Evolutionary conservation across 1,140 invertebrate genomes (phyloP).

Genomic region (Panonychus citri): DNA sequence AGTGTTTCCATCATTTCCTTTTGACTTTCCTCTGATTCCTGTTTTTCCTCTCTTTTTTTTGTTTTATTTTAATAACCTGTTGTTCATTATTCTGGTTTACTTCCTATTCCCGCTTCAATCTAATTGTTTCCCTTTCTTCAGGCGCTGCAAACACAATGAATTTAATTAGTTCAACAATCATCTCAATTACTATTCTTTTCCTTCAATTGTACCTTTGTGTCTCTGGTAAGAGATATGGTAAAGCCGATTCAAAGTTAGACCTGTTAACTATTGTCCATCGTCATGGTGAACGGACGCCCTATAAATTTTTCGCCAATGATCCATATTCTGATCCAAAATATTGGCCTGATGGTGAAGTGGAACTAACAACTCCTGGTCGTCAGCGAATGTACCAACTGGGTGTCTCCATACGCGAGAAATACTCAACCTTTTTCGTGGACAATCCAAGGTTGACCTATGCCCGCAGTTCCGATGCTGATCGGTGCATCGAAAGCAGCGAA

Average conservation of each 20-base stretch:
- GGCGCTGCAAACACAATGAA: no score
- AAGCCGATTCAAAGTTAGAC: background rate
- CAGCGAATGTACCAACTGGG: slow-evolving; percentile 10
- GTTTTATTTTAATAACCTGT: no score
- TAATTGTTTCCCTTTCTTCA: no score
- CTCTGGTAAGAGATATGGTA: no score
- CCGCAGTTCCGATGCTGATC: slow-evolving; percentile 7
- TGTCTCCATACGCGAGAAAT: slow-evolving; percentile 3
- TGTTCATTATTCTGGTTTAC: no score
- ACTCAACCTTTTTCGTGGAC: slow-evolving; percentile 2
- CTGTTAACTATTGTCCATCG: background rate
- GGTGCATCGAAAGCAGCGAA: slow-evolving; percentile 5
- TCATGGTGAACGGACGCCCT: slow-evolving; percentile 9
- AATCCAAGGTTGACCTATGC: slow-evolving; percentile 1
- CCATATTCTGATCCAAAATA: slow-evolving; percentile 23
- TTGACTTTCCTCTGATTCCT: no score
- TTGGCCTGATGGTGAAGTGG: slow-evolving; percentile 6
- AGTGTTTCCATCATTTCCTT: no score
- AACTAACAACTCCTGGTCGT: slow-evolving; percentile 5
- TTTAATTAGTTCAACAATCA: no score
- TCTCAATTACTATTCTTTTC: no score
- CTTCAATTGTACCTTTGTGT: no score
- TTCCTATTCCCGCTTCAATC: no score
- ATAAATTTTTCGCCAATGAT: slow-evolving; percentile 5
- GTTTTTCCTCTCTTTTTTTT: no score